Conservation (phyloP, 2,113 vertebrate genomes). For the Neoarius graeffei region DNA sequence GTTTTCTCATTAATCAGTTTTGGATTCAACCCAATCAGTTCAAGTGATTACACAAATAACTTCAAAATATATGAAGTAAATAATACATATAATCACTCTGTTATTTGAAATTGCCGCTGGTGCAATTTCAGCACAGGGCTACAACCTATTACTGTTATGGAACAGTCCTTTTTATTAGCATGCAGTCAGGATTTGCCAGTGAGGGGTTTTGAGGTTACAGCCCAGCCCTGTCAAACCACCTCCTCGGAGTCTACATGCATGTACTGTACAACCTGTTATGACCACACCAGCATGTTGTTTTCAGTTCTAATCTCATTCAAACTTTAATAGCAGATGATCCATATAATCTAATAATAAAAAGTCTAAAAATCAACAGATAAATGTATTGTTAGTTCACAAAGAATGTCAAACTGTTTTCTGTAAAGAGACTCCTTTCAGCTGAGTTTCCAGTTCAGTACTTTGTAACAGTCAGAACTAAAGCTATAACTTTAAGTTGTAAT, state of each 20-base stretch:
- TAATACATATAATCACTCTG: background rate
- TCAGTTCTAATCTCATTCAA: background rate
- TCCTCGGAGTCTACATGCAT: background rate
- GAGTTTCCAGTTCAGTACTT: background rate
- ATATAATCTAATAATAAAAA: background rate
- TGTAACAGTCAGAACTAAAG: background rate
- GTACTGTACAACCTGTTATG: background rate
- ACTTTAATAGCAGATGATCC: background rate
- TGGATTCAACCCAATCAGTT: background rate
- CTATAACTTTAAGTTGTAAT: background rate
- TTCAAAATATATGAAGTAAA: background rate
- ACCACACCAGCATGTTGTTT: background rate
- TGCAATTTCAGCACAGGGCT: no score
- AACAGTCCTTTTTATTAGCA: background rate
- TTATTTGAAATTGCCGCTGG: background rate
- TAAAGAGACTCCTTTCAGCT: background rate
- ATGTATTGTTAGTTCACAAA: background rate
- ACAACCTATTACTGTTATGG: background rate
- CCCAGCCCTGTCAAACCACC: background rate
- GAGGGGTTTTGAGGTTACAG: background rate
- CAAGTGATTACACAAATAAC: background rate
- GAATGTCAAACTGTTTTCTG: background rate
- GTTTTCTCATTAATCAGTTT: background rate
- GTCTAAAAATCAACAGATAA: background rate
- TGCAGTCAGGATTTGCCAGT: background rate